Evolutionary conservation across 1,140 invertebrate species (phyloP).

Genomic region (Microplitis mediator): DNA sequence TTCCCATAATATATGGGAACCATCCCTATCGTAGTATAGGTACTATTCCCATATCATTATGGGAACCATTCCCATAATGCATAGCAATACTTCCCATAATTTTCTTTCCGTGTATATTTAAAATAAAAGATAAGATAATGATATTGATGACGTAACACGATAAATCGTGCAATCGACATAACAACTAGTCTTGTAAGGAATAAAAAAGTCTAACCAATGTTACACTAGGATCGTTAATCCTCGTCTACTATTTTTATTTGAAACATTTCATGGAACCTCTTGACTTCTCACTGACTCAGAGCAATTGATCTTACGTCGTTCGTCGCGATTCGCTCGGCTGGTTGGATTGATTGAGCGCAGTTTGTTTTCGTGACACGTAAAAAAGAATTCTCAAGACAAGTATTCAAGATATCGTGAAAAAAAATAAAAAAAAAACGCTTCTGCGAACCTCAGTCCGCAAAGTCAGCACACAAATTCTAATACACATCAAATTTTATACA

Average conservation of each 20-base stretch:
- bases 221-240: conserved; percentile 21
- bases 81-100: too few relatives aligned
- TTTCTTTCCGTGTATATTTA: too few relatives aligned
- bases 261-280: conserved; percentile 13
- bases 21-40: too few relatives aligned
- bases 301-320: conserved; percentile 24
- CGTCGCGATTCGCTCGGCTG: conserved; percentile 20
- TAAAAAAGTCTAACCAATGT: too few relatives aligned
- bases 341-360: conserved; percentile 14
- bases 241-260: conserved; percentile 14
- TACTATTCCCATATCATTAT: too few relatives aligned
- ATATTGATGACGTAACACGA: conserved; percentile 16
- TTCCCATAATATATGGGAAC: too few relatives aligned
- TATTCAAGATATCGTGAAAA: not conserved
- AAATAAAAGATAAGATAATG: too few relatives aligned
- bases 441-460: too few relatives aligned
- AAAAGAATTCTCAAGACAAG: not conserved
- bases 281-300: not conserved
- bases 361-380: conserved; percentile 16
- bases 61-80: too few relatives aligned
- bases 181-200: conserved; percentile 13
- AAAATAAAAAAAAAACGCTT: too few relatives aligned
- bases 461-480: too few relatives aligned
- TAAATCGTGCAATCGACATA: conserved; percentile 23
- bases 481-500: too few relatives aligned